Conservation (phyloP, 2,113 vertebrate genomes). For the Gymnarchus niloticus region DNA sequence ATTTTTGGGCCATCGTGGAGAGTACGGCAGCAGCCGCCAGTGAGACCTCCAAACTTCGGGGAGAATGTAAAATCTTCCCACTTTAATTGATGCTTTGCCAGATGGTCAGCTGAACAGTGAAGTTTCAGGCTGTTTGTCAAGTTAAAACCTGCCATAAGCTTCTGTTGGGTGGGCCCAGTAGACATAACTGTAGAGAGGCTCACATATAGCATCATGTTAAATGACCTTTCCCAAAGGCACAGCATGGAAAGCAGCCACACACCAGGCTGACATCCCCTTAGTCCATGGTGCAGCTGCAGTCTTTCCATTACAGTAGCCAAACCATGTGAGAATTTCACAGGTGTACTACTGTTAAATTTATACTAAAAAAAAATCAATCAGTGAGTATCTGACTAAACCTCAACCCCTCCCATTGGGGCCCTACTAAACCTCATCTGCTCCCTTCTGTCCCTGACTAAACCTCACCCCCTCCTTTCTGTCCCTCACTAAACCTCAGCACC, state of each 20-base stretch:
- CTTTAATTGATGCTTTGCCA: neutral
- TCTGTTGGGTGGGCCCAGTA: neutral
- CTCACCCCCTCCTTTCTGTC: neutral
- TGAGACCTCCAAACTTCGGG: neutral
- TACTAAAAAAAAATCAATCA: neutral
- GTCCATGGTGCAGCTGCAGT: neutral
- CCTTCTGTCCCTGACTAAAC: neutral
- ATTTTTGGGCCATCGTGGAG: neutral
- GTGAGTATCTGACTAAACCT: neutral
- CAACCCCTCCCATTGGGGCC: neutral
- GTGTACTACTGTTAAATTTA: no score
- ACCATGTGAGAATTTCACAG: no score
- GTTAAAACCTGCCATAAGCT: neutral
- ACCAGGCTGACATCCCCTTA: neutral
- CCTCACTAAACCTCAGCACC: neutral
- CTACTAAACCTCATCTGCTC: neutral
- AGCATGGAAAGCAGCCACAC: neutral
- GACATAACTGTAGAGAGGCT: neutral
- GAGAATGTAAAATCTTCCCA: neutral
- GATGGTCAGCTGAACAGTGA: neutral
- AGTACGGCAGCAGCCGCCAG: neutral
- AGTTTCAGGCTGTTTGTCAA: neutral
- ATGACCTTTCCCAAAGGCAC: neutral
- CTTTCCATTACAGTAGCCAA: neutral
- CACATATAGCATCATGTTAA: neutral